Conservation (phyloP, 1,140 invertebrate species). For the Caerostris darwini region DNA sequence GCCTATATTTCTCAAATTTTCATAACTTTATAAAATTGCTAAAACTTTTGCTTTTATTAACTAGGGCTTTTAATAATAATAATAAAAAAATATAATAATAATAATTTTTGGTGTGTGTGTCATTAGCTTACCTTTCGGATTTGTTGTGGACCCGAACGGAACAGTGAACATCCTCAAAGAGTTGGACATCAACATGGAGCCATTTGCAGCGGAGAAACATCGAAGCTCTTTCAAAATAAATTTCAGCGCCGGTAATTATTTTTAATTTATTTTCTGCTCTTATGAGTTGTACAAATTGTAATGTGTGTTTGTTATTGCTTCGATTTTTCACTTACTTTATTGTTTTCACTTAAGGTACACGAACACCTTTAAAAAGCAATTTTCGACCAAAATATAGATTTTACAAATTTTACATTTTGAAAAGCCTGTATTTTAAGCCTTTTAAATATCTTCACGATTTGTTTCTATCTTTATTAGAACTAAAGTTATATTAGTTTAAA, state of each 20-base stretch:
- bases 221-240: background rate
- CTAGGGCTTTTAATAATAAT: no score
- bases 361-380: background rate
- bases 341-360: background rate
- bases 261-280: no score
- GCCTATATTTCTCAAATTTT: background rate
- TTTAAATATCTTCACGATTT: no score
- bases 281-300: no score
- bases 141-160: background rate
- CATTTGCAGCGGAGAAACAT: background rate
- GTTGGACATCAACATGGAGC: constrained; percentile 17
- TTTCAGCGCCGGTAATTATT: constrained; percentile 45
- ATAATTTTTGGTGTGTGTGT: background rate
- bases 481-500: no score
- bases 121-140: constrained; percentile 22
- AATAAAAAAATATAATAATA: background rate
- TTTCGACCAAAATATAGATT: background rate
- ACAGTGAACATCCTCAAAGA: background rate
- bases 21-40: background rate
- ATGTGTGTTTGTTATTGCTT: no score
- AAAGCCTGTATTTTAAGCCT: background rate
- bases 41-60: background rate
- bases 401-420: background rate
- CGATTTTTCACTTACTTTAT: background rate
- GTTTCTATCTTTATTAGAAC: no score